Evolutionary conservation across 2,113 vertebrate species (phyloP).

Genomic region (Gnathonemus longibarbis): DNA sequence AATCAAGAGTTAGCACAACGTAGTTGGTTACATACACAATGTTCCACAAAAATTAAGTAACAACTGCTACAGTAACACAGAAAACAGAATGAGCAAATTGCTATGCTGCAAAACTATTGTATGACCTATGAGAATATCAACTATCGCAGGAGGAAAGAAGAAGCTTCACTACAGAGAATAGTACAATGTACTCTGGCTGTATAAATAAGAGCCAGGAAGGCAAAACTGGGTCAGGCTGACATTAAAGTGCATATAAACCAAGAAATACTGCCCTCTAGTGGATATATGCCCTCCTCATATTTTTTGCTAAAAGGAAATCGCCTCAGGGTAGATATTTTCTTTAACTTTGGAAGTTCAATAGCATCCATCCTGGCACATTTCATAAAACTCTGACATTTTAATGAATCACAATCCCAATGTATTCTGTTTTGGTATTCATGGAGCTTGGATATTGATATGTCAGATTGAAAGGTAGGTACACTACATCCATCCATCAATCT

Average conservation of each 20-base stretch:
- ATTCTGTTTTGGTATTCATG: background rate
- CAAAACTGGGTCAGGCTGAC: background rate
- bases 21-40: background rate
- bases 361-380: background rate
- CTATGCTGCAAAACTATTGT: background rate
- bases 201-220: background rate
- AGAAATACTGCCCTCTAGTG: background rate
- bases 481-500: background rate
- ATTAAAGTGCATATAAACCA: background rate
- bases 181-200: background rate
- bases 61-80: background rate
- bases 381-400: background rate
- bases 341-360: background rate
- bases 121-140: background rate
- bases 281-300: background rate
- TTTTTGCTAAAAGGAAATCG: background rate
- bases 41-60: background rate
- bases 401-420: background rate
- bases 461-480: background rate
- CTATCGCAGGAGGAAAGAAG: background rate
- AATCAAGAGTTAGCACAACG: background rate
- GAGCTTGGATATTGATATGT: background rate
- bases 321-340: background rate
- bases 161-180: background rate
- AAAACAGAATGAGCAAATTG: background rate